Base-by-base conservation (phyloP, 2,888 invertebrate genomes). In the Dryocosmus kuriphilus region DNA sequence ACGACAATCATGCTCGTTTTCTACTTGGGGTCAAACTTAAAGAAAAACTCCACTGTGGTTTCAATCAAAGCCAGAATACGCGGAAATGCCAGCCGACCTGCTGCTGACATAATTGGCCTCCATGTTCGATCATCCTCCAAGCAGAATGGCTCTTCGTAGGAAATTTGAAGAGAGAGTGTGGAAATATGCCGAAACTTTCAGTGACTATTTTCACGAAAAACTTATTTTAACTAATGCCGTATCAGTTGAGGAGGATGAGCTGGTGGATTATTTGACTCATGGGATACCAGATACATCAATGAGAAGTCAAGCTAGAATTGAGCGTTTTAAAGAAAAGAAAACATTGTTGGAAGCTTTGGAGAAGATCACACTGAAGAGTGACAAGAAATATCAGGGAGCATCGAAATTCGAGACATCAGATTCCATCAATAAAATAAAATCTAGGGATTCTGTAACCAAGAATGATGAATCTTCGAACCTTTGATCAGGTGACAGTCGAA, bases 191-290 rank as follows among this genome's bases (percentile, higher is more conserved):
- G 81, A 81, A 62, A 46, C 65, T 6, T 80, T 81, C n/a, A 27
- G 46, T 11, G 74, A 81, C 1, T 81, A 80, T 61, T 67, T 65
- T 35, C 78, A 78, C 55, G 77, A 80, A 7, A 79, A 80, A 38
- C 2, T 79, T 3, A 77, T 78, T 19, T 19, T 81, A 7, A 77
- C 65, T 0, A 82, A 82, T 55, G 51, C 75, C 0, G 71, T 81
- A 11, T 76, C 79, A 16, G 61, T 82, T 6, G 38, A 63, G 8
- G 79, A 76, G 5, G 79, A 77, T 6, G 81, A 82, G 27, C 30
- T 78, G 14, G 55, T 81, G 2, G 81, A 82, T 6, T 81, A 81
- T 38, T 6, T 82, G 4, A 79, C 81, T 7, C 79, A 79, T 9
- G 80, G 78, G 6, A 81, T 82, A 14, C 79, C 79, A 3, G 79